Evolutionary conservation across 2,113 vertebrate genomes (phyloP), one percentile per base, ranked within the genome.

Genomic region (Pandion haliaetus): DNA sequence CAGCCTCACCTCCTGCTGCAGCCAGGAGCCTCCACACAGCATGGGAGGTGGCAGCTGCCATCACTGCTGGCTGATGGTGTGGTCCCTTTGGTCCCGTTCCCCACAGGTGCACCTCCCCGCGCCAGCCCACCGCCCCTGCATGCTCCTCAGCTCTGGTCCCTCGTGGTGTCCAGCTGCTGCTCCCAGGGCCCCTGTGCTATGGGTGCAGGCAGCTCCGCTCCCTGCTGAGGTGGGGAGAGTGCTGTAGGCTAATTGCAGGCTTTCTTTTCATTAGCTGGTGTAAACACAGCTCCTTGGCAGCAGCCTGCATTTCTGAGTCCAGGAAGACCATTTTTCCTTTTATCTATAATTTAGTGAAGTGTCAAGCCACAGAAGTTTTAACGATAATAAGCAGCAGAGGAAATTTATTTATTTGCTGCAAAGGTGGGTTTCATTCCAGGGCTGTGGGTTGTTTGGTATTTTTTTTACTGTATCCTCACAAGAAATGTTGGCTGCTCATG

Each of bases 261-360:
- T 91, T 87, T 36, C 93, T 87, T 82, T 95, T 90, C 86, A 90
- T 97, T 96, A 94, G 73, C 54, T 90, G 91, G 66, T 90, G 71
- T 93, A 95, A 96, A 94, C 78, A 88, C 66, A 29, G 63, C 47
- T 88, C 58, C 77, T 78, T 90, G 91, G 91, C 87, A 91, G 89
- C 89, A 93, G 54, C 50, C 71, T 91, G 82, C 78, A 91, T 93
- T 81, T 66, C 89, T 77, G 58, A 96, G 82, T 84, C 81, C 59
- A 70, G 82, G 78, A 96, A 95, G 91, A 94, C 49, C 66, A 82
- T 90, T 95, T 95, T 94, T 93, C 93, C 94, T 97, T 96, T 96
- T 90, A 97, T 96, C 91, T 95, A 94, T 97, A 97, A 94, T 93
- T 97, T 83, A 96, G 93, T 88, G 55, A 91, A 94, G 94, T 94